Evolutionary conservation across 2,797 vertebrate genomes (phyloP).

Genomic region (Rhinoraja longicauda): DNA sequence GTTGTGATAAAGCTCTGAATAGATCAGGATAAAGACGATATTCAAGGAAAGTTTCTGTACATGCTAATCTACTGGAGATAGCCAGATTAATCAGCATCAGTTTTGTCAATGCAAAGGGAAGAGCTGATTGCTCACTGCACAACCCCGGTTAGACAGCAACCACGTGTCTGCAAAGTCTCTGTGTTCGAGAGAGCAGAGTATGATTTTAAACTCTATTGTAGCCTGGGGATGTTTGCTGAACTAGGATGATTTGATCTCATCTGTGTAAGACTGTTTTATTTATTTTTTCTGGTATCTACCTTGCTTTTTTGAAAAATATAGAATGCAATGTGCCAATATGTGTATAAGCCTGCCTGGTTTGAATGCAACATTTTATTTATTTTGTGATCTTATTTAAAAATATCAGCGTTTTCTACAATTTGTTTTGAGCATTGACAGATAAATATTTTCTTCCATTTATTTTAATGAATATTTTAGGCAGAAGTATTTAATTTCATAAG

Average conservation of each 20-base stretch:
- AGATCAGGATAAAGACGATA: constrained; percentile 57
- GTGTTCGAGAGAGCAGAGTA: constrained; percentile 57
- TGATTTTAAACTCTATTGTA: constrained; percentile 58
- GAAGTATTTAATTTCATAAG: not conserved
- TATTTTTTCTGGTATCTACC: not conserved
- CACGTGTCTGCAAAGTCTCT: constrained; percentile 66
- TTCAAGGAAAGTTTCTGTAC: constrained; percentile 60
- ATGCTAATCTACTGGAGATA: constrained; percentile 62
- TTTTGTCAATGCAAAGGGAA: constrained; percentile 60
- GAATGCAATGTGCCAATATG: not conserved
- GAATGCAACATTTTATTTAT: not conserved
- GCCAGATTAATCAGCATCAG: constrained; percentile 62
- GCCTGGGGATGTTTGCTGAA: constrained; percentile 54
- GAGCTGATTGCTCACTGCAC: constrained; percentile 53
- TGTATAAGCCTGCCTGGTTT: not conserved
- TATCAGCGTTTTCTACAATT: not conserved
- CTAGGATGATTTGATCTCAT: constrained; percentile 54
- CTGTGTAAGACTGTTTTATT: constrained; percentile 59
- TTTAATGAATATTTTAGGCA: not conserved
- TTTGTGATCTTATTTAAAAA: not conserved
- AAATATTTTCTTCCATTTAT: not conserved
- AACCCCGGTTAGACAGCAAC: constrained; percentile 52
- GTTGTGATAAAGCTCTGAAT: constrained; percentile 54
- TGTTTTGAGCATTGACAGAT: too few species aligned
- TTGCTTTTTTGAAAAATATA: not conserved